Evolutionary conservation across 2,797 vertebrate species (phyloP).

Genomic region (Parauchenoglanis ngamensis): DNA sequence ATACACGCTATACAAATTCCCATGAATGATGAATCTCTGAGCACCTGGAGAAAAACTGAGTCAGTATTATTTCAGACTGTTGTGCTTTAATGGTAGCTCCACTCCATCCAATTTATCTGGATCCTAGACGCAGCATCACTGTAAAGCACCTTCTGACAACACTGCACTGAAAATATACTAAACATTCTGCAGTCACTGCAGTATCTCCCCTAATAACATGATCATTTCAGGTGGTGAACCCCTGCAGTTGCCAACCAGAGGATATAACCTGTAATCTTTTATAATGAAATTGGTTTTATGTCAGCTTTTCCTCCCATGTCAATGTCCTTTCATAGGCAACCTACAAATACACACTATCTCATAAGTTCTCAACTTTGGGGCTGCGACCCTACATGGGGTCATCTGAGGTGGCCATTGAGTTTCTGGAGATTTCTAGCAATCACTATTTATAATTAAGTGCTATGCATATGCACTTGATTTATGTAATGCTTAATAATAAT

Average conservation of each 20-base stretch:
- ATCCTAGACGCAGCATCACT: neutral
- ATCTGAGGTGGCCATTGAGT: neutral
- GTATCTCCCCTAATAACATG: neutral
- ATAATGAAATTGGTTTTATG: slow-evolving; percentile 14
- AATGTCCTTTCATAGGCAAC: neutral
- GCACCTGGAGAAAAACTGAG: slow-evolving; percentile 8
- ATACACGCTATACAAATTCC: neutral
- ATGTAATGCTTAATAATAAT: too few relatives aligned
- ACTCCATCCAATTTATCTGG: neutral
- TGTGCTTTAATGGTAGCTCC: neutral
- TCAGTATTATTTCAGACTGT: slow-evolving; percentile 12
- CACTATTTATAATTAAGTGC: neutral
- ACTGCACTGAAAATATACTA: slow-evolving; percentile 2
- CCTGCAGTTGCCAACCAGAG: neutral
- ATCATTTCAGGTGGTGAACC: slow-evolving; percentile 3
- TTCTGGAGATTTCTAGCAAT: neutral
- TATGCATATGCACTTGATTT: too few relatives aligned
- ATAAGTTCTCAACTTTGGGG: neutral
- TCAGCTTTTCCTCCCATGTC: neutral
- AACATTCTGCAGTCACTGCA: slow-evolving; percentile 13
- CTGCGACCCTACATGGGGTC: neutral
- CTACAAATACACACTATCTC: neutral
- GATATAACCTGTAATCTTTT: neutral
- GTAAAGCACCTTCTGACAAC: neutral
- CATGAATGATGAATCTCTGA: slow-evolving; percentile 26